A percentile compares a stretch with the other conserved stretches of the same genome.
Evolutionary conservation across 2,888 invertebrate genomes (phyloP).

Genomic region (Timema podura): DNA sequence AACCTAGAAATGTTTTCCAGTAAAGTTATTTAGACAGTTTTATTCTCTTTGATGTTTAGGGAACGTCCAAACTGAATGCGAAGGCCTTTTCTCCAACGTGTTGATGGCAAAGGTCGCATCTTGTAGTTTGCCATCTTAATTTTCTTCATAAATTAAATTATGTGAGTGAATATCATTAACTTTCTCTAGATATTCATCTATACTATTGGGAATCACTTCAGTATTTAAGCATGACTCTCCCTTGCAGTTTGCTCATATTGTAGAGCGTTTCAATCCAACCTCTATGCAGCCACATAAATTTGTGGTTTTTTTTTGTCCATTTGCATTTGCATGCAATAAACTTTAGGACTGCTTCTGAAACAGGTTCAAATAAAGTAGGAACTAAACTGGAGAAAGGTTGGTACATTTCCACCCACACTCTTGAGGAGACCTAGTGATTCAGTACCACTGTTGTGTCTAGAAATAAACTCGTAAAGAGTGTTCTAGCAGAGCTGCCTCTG

Average conservation of each 20-base stretch:
- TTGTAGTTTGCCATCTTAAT: not conserved
- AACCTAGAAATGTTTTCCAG: no score
- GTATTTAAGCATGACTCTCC: not conserved
- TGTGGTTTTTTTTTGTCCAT: not conserved
- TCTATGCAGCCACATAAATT: not conserved
- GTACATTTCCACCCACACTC: not conserved
- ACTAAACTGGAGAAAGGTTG: not conserved
- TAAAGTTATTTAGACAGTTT: no score
- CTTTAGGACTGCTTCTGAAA: not conserved
- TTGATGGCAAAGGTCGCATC: no score
- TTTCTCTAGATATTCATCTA: no score
- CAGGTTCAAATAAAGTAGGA: not conserved
- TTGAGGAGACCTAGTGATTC: constrained; percentile 1
- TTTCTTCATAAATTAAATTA: not conserved
- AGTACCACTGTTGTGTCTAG: not conserved
- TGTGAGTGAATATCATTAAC: not conserved
- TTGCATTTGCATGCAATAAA: not conserved
- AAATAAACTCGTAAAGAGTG: not conserved
- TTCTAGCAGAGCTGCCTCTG: not conserved
- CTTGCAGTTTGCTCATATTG: constrained; percentile 1
- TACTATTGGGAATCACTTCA: not conserved
- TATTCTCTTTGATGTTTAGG: no score
- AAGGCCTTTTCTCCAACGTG: no score
- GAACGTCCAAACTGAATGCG: no score
- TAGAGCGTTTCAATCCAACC: not conserved